Evolutionary conservation across 2,797 vertebrate species (phyloP).

Genomic region (Phyllotis vaccarum): DNA sequence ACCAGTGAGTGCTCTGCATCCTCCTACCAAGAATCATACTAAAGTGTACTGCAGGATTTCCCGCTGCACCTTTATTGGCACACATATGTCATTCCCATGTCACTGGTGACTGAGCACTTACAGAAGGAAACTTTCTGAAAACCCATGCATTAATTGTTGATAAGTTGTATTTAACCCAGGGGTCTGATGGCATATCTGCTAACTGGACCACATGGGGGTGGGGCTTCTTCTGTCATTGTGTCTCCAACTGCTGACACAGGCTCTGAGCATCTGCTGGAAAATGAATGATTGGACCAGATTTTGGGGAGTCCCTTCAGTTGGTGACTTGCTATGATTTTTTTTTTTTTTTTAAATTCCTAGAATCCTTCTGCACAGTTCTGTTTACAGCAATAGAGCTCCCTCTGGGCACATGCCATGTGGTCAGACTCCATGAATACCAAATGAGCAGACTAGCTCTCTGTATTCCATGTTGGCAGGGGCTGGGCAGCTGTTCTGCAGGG

Average conservation of each 20-base stretch:
- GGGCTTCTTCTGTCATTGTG: neutral
- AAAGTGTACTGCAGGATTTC: too few relatives aligned
- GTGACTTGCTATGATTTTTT: neutral
- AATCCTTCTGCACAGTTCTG: neutral
- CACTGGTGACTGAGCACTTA: neutral
- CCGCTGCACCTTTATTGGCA: too few relatives aligned
- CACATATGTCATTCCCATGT: neutral
- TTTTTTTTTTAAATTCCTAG: neutral
- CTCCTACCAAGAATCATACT: neutral
- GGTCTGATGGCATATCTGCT: neutral
- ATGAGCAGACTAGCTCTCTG: neutral
- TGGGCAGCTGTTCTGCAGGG: neutral
- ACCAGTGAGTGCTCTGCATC: neutral
- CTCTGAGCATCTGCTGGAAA: neutral
- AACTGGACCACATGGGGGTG: fast-evolving
- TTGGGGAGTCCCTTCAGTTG: neutral
- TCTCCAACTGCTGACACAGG: neutral
- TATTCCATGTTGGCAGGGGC: neutral
- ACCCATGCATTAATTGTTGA: neutral
- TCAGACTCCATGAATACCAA: neutral
- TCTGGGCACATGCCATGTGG: fast-evolving
- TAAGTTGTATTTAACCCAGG: neutral
- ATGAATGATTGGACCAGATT: neutral
- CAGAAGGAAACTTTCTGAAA: neutral
- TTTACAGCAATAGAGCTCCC: neutral